Percentiles rank a stretch among this genome's conserved stretches.
Conservation (phyloP, 1,140 invertebrate species). For the Palaemon carinicauda region DNA sequence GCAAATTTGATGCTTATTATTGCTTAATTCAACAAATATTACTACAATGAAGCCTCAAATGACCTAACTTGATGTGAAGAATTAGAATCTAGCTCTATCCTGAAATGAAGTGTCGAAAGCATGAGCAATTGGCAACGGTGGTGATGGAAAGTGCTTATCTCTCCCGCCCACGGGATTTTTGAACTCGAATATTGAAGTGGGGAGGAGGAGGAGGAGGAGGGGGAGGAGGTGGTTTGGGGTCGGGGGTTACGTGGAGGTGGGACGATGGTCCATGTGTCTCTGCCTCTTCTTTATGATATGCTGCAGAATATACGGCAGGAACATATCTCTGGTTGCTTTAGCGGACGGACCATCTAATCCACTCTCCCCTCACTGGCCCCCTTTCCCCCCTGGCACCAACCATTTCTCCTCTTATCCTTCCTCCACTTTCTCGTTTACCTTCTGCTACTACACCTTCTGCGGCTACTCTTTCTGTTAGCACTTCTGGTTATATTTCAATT, state of each 20-base stretch:
- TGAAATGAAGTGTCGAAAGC: neutral
- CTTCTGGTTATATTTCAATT: too few species aligned
- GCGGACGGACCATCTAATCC: neutral
- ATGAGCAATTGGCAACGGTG: slow-evolving; percentile 12
- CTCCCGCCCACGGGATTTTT: neutral
- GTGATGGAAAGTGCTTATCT: slow-evolving; percentile 20
- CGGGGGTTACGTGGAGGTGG: neutral
- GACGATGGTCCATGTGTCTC: neutral
- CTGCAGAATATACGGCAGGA: too few species aligned
- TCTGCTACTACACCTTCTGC: too few species aligned
- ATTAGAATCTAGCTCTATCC: neutral
- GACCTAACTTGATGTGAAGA: neutral
- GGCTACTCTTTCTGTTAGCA: too few species aligned
- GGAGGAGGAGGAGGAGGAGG: neutral
- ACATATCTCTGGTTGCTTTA: neutral
- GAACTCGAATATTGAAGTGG: neutral
- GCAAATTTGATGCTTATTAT: too few species aligned
- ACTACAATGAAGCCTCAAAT: too few species aligned
- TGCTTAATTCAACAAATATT: too few species aligned
- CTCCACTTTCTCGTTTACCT: neutral
- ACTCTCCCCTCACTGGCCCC: neutral
- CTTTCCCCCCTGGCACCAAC: neutral
- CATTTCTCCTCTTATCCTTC: neutral
- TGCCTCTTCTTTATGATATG: too few species aligned
- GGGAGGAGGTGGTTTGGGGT: neutral